Base-by-base conservation (phyloP, 1,140 invertebrate genomes). In the Sycophila sp. region DNA sequence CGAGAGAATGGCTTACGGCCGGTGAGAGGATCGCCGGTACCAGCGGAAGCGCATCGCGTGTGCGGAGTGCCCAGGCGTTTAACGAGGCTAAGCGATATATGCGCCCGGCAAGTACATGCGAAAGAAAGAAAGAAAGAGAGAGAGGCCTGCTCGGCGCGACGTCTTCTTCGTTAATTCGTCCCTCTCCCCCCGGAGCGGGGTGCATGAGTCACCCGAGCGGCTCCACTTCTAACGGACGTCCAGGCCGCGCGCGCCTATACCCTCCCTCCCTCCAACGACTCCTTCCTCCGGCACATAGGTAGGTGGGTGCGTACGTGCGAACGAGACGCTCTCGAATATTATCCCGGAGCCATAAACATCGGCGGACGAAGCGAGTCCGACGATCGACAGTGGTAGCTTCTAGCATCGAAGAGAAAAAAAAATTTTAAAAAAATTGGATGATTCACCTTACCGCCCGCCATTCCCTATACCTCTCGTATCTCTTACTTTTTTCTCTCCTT, bases 151-250 rank as follows among this genome's bases (percentile, higher is more conserved):
- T 32, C 42, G 26, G 30, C 49, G 40, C 63, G 56, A 68, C 45
- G 55, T 59, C 71, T 49, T 59, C 38, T 69, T 63, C 66, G 56
- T 72, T 76, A 68, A 65, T 73, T 77, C 69, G 73, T 74, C 79
- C 74, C 73, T 77, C 17, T 56, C 53, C 47, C 28, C n/a, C 19
- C 68, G 0, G 63, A 62, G 69, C 58, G 62, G 72, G 69, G n/a
- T n/a, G n/a, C n/a, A n/a, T 82, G 81, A 82, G 69, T 83, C 81
- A 83, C 75, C 74, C n/a, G n/a, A n/a, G 65, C 42, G 72, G 51
- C 49, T 78, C 78, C 75, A 73, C 76, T 81, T 76, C 38, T 38
- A 56, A 56, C 51, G 63, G 49, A 65, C 47, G 53, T 65, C n/a
- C 24, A 65, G 15, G 7, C 4, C 42, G 26, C 2, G 17, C 32